Evolutionary conservation across 2,113 vertebrate species (phyloP), one percentile per base, ranked within the genome.

Genomic region (Calonectris borealis): DNA sequence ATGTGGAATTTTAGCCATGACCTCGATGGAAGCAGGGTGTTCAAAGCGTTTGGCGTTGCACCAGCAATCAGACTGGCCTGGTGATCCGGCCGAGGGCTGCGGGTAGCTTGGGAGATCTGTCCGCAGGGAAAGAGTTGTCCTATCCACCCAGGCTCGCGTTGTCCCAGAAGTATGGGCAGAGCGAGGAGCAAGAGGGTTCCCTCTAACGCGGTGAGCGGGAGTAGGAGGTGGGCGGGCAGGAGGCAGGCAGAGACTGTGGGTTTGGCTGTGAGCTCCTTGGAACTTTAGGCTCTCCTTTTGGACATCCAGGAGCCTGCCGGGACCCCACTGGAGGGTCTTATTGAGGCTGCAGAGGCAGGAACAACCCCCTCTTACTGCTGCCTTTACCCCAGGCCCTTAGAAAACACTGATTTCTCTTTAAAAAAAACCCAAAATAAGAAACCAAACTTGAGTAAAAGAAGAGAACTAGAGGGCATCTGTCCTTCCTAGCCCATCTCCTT

Each of bases 91-190:
- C 1, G 1, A 46, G 25, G 46, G 25, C 68, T 40, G 24, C 0
- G 21, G n/a, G 66, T 22, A 54, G 48, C 1, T 70, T 3, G 16
- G 49, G 48, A 55, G 38, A 3, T n/a, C 20, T 44, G 21, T 3
- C 72, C 3, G 0, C 2, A 9, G 54, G 16, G 71, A 52, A 51
- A 42, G 36, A 24, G 36, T 27, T 80, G 32, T 22, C 29, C n/a
- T n/a, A 0, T 27, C 61, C 48, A 51, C 9, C 29, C 26, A 13
- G 16, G 16, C 4, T n/a, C 1, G 1, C 1, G 7, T 14, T 34
- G 9, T 14, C 48, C 38, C 57, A 38, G 29, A 17, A 54, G 6
- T 5, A 12, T 2, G n/a, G 54, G 27, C 60, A 77, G 66, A 68
- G n/a, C 12, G 5, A 9, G 24, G 92, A 75, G 32, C 18, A 3